These are phyloP conservation scores for Apostichopus californicus DNA, from an alignment of 35 echinoderm and acorn worm genomes.

Conservation along the genomic window DNA sequence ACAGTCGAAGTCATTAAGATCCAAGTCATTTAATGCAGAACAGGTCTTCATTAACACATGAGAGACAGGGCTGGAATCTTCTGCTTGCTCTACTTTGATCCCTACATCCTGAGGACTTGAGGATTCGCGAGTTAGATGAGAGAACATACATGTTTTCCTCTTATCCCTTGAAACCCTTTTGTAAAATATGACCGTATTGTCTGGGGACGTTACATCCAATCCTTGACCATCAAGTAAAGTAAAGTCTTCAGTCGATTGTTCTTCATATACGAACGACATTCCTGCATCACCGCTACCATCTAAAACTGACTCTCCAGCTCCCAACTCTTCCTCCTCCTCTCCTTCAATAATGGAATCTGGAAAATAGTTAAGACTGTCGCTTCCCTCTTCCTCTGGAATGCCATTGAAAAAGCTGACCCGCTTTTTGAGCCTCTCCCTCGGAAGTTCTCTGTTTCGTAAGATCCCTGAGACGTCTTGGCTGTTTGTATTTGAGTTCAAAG, in stretches of 20 bases:
- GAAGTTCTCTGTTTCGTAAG: not conserved
- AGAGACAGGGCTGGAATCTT: not conserved
- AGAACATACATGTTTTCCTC: slow-evolving; percentile 40
- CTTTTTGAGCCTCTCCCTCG: slow-evolving; percentile 34
- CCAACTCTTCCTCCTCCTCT: slow-evolving; percentile 12
- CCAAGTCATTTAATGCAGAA: not conserved
- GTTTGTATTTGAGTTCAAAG: not conserved
- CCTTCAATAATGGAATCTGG: not conserved
- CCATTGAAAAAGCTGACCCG: slow-evolving; percentile 25
- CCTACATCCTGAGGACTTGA: not conserved
- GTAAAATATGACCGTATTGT: slow-evolving; percentile 65
- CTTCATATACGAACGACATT: not conserved
- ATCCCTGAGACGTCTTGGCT: not conserved
- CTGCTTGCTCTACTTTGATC: not conserved
- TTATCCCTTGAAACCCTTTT: slow-evolving; percentile 58
- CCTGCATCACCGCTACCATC: not conserved
- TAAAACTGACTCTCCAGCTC: not conserved
- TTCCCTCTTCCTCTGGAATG: slow-evolving; percentile 30
- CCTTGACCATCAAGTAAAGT: slow-evolving; percentile 47
- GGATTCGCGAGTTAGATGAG: not conserved
- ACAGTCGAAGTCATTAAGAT: not conserved
- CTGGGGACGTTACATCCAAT: slow-evolving; percentile 88
- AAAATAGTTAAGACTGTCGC: not conserved
- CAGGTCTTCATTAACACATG: not conserved
- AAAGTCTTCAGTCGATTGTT: not conserved